Base-by-base conservation (phyloP, 92 coral and sea anemone species). In the Actinernus sp. region DNA sequence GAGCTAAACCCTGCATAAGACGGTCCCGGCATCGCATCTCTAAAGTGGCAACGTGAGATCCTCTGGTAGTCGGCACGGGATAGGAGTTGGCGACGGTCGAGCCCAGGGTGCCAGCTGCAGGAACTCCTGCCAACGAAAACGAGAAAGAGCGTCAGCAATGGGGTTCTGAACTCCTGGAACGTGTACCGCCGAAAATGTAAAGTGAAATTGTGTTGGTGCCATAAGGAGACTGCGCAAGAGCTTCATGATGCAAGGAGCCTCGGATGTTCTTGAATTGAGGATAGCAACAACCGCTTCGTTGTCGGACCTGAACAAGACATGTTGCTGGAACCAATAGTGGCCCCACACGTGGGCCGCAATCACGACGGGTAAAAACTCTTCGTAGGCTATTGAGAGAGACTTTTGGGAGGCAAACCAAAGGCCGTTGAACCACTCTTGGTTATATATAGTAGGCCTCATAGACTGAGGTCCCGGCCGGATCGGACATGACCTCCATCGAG, bases 341-440 rank as follows among this genome's bases (percentile, higher is more conserved):
- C 85, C 79, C 81, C 73, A 75, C 6, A 75, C 16, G 21, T 67
- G 63, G 21, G 79, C 83, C 2, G 49, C 74, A 21, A 75, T 4
- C 18, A 66, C 41, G 20, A 60, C 62, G 34, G 84, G 4, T 11
- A 65, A 66, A 18, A 65, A 67, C 41, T 76, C 84, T 52, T 74
- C 37, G 26, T 62, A 74, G 2, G 73, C 74, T 8, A 74, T 74
- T 5, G 61, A 48, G 4, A 33, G 39, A 16, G 46, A 23, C 23
- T 14, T 22, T 9, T 31, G 68, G 9, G 1, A 14, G 12, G 25
- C 39, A 9, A 30, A 26, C 77, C 77, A 73, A 7, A 8, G 29
- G 7, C 45, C 47, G 27, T 40, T 34, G 25, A 73, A n/a, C 81
- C 81, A 73, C 61, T 62, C 74, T 17, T 36, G 52, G 38, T 49